A percentile compares a stretch with the other conserved stretches of the same genome.
Evolutionary conservation across 2,888 invertebrate genomes (phyloP).

Genomic region (Clusia tigrina): DNA sequence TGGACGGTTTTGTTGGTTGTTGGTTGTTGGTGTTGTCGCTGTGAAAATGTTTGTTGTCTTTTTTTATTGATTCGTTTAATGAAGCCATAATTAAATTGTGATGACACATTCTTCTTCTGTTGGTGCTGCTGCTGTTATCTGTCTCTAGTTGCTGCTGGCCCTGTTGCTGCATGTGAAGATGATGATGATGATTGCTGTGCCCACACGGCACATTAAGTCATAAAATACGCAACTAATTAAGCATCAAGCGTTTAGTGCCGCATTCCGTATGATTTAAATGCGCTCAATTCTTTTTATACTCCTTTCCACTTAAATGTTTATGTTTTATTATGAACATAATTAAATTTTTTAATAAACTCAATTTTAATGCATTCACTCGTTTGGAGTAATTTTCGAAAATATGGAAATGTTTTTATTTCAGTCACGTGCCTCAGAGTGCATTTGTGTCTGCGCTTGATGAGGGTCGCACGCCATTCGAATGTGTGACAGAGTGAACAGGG

Average conservation of each 20-base stretch:
- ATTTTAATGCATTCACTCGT: background rate
- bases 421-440: constrained; percentile 2
- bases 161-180: no score
- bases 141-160: background rate
- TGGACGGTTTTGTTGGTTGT: background rate
- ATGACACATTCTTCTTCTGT: constrained; percentile 5
- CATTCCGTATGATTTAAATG: constrained; percentile 37
- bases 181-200: no score
- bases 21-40: background rate
- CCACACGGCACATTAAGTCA: constrained; percentile 30
- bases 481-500: no score
- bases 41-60: constrained; percentile 38
- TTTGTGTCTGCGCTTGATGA: no score
- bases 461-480: no score
- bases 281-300: background rate
- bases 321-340: background rate
- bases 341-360: background rate
- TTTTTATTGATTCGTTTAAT: constrained; percentile 28
- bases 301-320: background rate
- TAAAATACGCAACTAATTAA: constrained; percentile 38
- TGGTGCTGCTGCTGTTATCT: no score
- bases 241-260: constrained; percentile 34
- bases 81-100: constrained; percentile 16
- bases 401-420: background rate
- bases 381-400: background rate